Base-by-base conservation (phyloP, 1,140 invertebrate genomes). In the Drosophila ananassae region DNA sequence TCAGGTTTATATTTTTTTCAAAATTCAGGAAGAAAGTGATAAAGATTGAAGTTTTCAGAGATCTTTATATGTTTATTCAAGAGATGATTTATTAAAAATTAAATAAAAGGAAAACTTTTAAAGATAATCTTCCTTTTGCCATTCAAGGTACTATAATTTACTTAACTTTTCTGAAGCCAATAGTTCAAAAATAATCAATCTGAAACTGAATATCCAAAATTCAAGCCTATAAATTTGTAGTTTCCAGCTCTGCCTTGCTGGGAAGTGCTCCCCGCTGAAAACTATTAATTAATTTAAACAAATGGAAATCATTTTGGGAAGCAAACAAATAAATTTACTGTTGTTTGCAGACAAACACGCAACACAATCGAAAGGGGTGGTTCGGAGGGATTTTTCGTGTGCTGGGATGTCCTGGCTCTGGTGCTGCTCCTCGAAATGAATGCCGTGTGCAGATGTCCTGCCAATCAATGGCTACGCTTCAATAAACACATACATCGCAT, bases 391-490 rank as follows among this genome's bases (percentile, higher is more conserved):
- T 28, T 28, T 28, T 28, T 1, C 2, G 22, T 32, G 13, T 39
- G 44, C n/a, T n/a, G n/a, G n/a, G 52, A 17, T 25, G 22, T 56
- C 17, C 17, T 21, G 44, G 30, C 9, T 17, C 25, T n/a, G 21
- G 10, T 9, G 9, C 12, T 24, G 67, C 83, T 89, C 76, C 89
- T 89, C 79, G 80, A 89, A 90, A 90, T 90, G 87, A 90, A 83
- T 90, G 89, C 85, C 83, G 81, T 90, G 83, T 89, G 80, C 89
- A 90, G 89, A 90, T 90, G 89, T 90, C 89, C 89, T 90, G 89
- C 89, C 89, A 90, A 90, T 90, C 89, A 91, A 91, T 90, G 81
- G 89, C 84, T 90, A 91, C 80, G 89, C 74, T 89, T 90, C 80
- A 91, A 79, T 91, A 81, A 91, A 89, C 80, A 90, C 77, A 83